These are phyloP conservation scores for Drosophila prosaltans DNA, from an alignment of 1,140 invertebrate species.

Conservation along the genomic window DNA sequence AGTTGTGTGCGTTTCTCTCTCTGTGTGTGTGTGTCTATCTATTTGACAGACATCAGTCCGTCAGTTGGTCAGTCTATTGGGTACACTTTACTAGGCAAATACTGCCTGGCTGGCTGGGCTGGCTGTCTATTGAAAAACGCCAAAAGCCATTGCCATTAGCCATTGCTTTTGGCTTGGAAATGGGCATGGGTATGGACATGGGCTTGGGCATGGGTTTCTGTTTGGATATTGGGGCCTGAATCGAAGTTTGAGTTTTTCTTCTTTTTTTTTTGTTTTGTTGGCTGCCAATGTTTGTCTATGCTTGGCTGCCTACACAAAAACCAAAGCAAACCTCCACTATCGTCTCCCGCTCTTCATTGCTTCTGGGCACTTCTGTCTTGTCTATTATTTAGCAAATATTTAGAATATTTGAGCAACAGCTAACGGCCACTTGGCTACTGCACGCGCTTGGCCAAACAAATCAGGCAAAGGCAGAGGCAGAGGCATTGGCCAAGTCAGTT, in stretches of 20 bases:
- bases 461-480: constrained; percentile 53
- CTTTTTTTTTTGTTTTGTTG: constrained; percentile 23
- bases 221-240: constrained; percentile 6
- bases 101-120: constrained; percentile 52
- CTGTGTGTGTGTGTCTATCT: constrained; percentile 33
- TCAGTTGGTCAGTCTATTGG: constrained; percentile 40
- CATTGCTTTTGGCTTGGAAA: not conserved
- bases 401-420: constrained; percentile 77
- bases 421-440: constrained; percentile 74
- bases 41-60: constrained; percentile 38
- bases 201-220: not conserved
- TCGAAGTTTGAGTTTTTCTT: not conserved
- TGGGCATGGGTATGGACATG: not conserved
- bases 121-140: constrained; percentile 47
- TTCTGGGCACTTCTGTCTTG: constrained; percentile 36
- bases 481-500: constrained; percentile 19
- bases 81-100: constrained; percentile 79
- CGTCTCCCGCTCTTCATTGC: not conserved
- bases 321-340: constrained; percentile 36
- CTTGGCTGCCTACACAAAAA: constrained; percentile 54
- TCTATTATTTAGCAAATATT: constrained; percentile 82
- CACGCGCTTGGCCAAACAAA: constrained; percentile 74
- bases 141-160: constrained; percentile 73
- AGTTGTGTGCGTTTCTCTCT: constrained; percentile 6
- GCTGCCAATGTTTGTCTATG: constrained; percentile 68